Evolutionary conservation across 2,888 invertebrate genomes (phyloP), one percentile per base, ranked within the genome.

Genomic region (Synergus japonicus): DNA sequence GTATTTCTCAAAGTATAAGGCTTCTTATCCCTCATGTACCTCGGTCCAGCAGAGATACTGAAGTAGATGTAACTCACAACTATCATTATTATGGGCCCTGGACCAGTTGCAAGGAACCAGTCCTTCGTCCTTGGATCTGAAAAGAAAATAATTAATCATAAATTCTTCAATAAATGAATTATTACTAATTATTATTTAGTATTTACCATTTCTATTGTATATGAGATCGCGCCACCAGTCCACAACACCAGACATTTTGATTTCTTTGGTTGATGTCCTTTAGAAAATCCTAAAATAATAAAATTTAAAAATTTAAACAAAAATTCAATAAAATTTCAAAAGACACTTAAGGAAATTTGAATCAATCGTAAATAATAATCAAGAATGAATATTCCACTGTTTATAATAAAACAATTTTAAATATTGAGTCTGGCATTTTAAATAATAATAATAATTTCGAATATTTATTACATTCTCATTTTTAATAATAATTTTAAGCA

Each of bases 21-120:
- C 88, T 97, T 96, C 86, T 96, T 94, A 90, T 97, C 94, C 82
- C 95, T 95, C 98, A 99, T 99, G 87, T 96, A 95, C 83, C 94
- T 94, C 0, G 98, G 98, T 0, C 98, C 98, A 93, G 96, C 95
- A 83, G 94, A 95, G 41, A 94, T 87, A 10, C 96, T 95, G 90
- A 96, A 96, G 91, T 95, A 96, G 65, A 96, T 89, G 88, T 97
- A 97, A 58, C 94, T 91, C 2, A 93, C 93, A 65, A 96, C 89
- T 78, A 97, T 95, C 60, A 94, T 93, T 18, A 96, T 86, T 10
- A 95, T 93, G 0, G 96, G 96, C 18, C 95, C 90, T 0, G 96
- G 97, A 73, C 95, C 94, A 44, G 93, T 93, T 83, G 96, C 95
- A 76, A 97, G 93, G 88, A 96, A 96, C 96, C 96, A 96, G 88